Evolutionary conservation across 2,888 invertebrate species (phyloP), one percentile per base, ranked within the genome.

Genomic region (Drosophila paramelanica): DNA sequence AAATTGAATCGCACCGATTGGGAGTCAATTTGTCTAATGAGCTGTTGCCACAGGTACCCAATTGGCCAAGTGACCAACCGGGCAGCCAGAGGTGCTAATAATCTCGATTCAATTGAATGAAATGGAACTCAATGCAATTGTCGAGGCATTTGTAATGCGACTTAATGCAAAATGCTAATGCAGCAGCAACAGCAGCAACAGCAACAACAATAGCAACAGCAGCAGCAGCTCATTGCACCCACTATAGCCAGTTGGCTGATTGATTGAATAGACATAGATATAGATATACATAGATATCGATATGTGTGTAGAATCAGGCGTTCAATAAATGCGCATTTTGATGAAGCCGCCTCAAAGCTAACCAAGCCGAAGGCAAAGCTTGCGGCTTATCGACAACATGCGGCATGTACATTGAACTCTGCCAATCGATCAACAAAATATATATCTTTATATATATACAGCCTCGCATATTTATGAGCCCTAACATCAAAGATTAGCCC

Each of bases 11-110:
- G 31, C 36, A 57, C 41, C 45, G 20, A 43, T 43, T 49, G 42
- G 51, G 10, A 45, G 67, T 72, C 85, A 86, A 89, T 86, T 86
- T 89, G 85, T 86, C 89, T 86, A 86, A 86, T 86, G 89, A 86
- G 84, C 72, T 80, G 76, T 84, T 89, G 88, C 88, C 83, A 89
- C 89, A 84, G 88, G 67, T 84, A 43, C 46, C 39, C 46, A 33
- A 61, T 33, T 49, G 50, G 42, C 56, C 39, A 58, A 60, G 47
- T 41, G 42, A 14, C 14, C 49, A 60, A 13, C 20, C 49, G 58
- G 56, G 27, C 65, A 45, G 25, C 67, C 46, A 23, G 75, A 89
- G 82, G 85, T 84, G 89, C 81, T 83, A 84, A 89, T 89, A 64
- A 77, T 70, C 58, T 53, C 59, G 56, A 38, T 45, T 80, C 72